Percentiles rank a stretch among this genome's conserved stretches.
These are phyloP conservation scores for Cetoscarus ocellatus DNA, from an alignment of 2,797 vertebrate species.

Conservation along the genomic window DNA sequence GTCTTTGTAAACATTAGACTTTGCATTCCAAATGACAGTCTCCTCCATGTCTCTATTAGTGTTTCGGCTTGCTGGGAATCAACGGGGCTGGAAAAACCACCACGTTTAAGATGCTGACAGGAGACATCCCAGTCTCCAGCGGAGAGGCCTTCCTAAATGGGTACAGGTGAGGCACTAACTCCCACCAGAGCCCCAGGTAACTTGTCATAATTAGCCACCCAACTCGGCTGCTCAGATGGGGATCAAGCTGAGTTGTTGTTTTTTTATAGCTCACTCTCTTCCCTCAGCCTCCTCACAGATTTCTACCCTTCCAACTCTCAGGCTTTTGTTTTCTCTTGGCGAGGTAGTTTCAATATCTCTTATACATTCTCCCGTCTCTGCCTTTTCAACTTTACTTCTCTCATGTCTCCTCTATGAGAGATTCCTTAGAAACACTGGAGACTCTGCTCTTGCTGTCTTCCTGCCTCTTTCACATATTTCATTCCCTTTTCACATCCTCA, in stretches of 20 bases:
- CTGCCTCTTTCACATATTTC: constrained; percentile 56
- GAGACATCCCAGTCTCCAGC: constrained; percentile 93
- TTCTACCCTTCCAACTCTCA: constrained; percentile 56
- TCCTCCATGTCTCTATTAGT: constrained; percentile 80
- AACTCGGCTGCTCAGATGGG: constrained; percentile 71
- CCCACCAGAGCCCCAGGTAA: constrained; percentile 60
- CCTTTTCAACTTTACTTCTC: constrained; percentile 48
- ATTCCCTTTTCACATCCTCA: constrained; percentile 66
- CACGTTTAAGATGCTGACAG: constrained; percentile 99
- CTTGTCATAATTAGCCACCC: constrained; percentile 83
- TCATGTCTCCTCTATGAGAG: constrained; percentile 54
- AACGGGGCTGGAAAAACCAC: constrained; percentile 98
- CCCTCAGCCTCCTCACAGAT: constrained; percentile 12
- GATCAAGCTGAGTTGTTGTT: constrained; percentile 38
- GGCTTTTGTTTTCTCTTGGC: constrained; percentile 54
- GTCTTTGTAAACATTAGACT: neutral
- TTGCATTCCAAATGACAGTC: constrained; percentile 43
- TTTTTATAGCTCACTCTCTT: constrained; percentile 36
- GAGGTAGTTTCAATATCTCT: constrained; percentile 37
- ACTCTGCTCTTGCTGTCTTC: constrained; percentile 41
- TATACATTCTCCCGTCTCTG: constrained; percentile 40
- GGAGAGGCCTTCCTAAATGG: constrained; percentile 97
- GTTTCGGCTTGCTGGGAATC: constrained; percentile 97
- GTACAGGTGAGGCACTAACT: constrained; percentile 89
- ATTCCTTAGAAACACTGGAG: constrained; percentile 55